Conservation (phyloP, 1,140 invertebrate genomes). For the Lucilia sericata region DNA sequence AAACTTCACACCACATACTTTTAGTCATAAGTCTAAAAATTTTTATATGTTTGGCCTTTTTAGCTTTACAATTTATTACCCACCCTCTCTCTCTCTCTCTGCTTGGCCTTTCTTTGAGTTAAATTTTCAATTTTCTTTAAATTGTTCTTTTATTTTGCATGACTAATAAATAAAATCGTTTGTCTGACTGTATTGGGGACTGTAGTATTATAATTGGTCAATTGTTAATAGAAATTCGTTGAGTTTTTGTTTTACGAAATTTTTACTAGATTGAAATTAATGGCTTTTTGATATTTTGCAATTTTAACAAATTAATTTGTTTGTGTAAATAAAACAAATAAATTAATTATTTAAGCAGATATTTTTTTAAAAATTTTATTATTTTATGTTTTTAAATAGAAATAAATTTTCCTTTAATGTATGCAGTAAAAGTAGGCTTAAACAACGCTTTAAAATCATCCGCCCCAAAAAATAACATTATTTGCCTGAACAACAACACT, state of each 20-base stretch:
- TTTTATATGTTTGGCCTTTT: too few relatives aligned
- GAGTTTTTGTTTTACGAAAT: neutral
- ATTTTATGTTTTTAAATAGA: neutral
- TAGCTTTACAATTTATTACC: too few relatives aligned
- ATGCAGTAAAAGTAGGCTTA: too few relatives aligned
- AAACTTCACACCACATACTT: too few relatives aligned
- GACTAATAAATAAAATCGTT: neutral
- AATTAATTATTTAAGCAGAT: neutral
- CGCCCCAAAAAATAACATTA: too few relatives aligned
- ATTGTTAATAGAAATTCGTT: neutral
- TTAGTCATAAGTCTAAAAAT: too few relatives aligned
- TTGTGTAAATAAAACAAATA: neutral
- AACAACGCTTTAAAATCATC: neutral
- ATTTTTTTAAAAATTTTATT: neutral
- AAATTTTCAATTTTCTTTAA: neutral
- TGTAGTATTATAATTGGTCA: neutral
- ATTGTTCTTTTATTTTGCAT: neutral
- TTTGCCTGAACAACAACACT: neutral
- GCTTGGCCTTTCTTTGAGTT: neutral
- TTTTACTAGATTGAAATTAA: slow-evolving; percentile 15
- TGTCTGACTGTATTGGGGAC: neutral
- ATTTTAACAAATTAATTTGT: neutral
- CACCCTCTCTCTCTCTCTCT: too few relatives aligned
- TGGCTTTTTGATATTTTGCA: slow-evolving; percentile 21
- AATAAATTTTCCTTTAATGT: too few relatives aligned